These are phyloP conservation scores for Chironomus tepperi DNA, from an alignment of 1,140 invertebrate genomes.

Conservation along the genomic window DNA sequence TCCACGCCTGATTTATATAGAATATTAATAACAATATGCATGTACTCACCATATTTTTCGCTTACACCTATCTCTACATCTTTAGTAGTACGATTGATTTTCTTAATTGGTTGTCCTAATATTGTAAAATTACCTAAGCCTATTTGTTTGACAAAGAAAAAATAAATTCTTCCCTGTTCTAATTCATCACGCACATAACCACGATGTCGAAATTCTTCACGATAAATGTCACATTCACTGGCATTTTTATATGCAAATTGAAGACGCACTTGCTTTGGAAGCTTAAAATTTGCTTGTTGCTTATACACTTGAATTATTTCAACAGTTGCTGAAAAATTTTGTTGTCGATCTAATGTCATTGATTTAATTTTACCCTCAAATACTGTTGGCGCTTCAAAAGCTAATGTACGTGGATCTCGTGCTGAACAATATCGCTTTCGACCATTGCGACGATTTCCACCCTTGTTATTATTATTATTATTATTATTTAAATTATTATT, in stretches of 20 bases:
- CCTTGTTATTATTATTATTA: constrained; percentile 9
- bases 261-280: constrained; percentile 38
- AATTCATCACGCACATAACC: constrained; percentile 49
- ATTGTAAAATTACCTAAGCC: constrained; percentile 56
- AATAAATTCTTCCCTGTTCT: constrained; percentile 52
- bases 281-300: constrained; percentile 44
- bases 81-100: constrained; percentile 45
- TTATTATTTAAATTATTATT: constrained; percentile 26
- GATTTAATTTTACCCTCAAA: constrained; percentile 56
- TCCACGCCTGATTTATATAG: too few relatives aligned
- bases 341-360: constrained; percentile 46
- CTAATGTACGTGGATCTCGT: constrained; percentile 49
- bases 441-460: constrained; percentile 33
- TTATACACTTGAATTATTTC: constrained; percentile 54
- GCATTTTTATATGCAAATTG: constrained; percentile 35
- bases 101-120: constrained; percentile 51
- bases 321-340: constrained; percentile 55
- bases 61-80: constrained; percentile 44
- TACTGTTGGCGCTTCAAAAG: constrained; percentile 51
- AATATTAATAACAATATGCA: too few relatives aligned
- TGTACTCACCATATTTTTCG: constrained; percentile 50
- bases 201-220: constrained; percentile 34
- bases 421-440: constrained; percentile 47
- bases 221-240: constrained; percentile 39
- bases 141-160: constrained; percentile 56